These are phyloP conservation scores for Cercocebus atys DNA, from an alignment of 2,113 vertebrate species.

Conservation along the genomic window DNA sequence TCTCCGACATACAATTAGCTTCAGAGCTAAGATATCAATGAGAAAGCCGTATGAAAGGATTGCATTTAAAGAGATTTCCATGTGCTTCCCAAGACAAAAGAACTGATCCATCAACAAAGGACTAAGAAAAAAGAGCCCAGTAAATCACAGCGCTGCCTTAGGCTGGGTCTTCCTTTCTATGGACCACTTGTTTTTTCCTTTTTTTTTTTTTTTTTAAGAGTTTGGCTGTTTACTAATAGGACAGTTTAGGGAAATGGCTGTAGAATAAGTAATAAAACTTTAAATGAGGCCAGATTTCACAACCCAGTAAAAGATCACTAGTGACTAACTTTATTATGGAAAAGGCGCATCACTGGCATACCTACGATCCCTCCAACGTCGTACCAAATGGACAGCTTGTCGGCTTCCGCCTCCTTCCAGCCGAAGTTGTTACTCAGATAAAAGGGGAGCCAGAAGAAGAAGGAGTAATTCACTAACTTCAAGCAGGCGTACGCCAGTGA, in stretches of 20 bases:
- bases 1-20: neutral
- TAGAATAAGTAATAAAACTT: neutral
- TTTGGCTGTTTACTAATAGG: neutral
- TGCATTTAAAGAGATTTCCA: neutral
- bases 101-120: neutral
- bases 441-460: constrained; percentile 99
- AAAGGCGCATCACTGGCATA: constrained; percentile 72
- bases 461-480: constrained; percentile 98
- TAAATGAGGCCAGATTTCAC: neutral
- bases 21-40: neutral
- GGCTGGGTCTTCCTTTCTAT: neutral
- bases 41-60: neutral
- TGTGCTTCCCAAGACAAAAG: neutral
- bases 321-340: neutral
- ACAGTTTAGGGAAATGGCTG: neutral
- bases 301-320: neutral
- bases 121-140: neutral
- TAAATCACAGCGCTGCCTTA: neutral
- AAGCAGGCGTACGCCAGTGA: constrained; percentile 96
- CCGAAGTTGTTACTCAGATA: constrained; percentile 95
- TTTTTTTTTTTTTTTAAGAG: neutral
- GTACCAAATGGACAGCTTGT: constrained; percentile 96
- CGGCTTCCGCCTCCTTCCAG: constrained; percentile 96
- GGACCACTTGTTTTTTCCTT: neutral
- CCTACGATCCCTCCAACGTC: constrained; percentile 97